phyloP scores from a whole-genome alignment of 2,797 vertebrate species.

The Pyrrhura leucotis region DNA sequence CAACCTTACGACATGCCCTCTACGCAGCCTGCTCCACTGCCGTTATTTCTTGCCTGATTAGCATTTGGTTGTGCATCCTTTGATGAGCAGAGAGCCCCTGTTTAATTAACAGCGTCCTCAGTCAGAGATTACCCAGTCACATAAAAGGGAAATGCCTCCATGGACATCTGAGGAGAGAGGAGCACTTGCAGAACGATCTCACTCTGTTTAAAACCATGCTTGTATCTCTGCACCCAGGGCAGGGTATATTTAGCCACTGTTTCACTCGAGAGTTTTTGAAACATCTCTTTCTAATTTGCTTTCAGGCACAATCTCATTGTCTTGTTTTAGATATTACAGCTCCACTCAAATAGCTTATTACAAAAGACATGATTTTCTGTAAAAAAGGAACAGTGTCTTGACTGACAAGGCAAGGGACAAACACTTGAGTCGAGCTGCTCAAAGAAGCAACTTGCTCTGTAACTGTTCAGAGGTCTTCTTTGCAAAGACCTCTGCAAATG shows the following conservation, averaged over 20 bases:
- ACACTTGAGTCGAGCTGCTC: fast-evolving
- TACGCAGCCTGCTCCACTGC: not conserved
- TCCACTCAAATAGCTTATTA: not conserved
- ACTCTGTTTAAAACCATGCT: not conserved
- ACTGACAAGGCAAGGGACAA: not conserved
- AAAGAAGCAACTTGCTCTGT: not conserved
- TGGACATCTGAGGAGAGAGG: not conserved
- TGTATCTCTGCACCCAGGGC: not conserved
- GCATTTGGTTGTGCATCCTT: not conserved
- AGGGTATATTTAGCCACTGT: not conserved
- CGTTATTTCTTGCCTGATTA: not conserved
- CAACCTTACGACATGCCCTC: not conserved
- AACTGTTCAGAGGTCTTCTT: not conserved
- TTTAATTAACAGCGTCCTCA: not conserved
- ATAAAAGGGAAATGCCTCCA: not conserved
- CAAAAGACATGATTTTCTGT: not conserved
- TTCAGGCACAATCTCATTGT: not conserved
- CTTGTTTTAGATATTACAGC: not conserved
- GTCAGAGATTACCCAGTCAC: not conserved
- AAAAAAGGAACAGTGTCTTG: fast-evolving
- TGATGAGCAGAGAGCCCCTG: not conserved
- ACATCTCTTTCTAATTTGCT: not conserved
- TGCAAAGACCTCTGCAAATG: not conserved
- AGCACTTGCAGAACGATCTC: not conserved
- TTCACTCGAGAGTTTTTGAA: not conserved